These are phyloP conservation scores for Calliphora vicina DNA, from an alignment of 1,140 invertebrate species.

Conservation along the genomic window DNA sequence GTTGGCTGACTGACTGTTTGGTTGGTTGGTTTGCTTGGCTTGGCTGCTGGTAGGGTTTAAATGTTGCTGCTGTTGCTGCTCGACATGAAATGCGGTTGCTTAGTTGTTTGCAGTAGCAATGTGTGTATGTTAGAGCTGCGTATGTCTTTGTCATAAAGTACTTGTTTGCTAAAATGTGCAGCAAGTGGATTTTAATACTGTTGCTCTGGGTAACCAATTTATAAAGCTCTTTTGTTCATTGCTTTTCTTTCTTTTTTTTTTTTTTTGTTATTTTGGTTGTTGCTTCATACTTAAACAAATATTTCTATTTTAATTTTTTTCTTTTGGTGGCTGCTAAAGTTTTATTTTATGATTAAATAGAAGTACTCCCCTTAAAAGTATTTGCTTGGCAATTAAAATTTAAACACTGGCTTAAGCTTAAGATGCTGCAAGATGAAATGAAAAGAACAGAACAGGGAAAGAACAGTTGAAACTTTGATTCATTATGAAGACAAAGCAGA, in stretches of 20 bases:
- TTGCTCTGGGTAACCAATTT: conserved; percentile 15
- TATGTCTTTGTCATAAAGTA: background rate
- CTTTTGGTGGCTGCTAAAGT: background rate
- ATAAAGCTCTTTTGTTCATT: background rate
- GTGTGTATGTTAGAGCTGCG: background rate
- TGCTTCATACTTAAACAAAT: background rate
- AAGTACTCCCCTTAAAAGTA: background rate
- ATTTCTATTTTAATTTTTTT: background rate
- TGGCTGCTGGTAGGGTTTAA: background rate
- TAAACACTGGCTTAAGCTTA: background rate
- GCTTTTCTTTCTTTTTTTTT: too few species aligned
- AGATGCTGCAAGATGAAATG: background rate
- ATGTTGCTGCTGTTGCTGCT: background rate
- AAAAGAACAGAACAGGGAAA: background rate
- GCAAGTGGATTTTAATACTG: conserved; percentile 13
- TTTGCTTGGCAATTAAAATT: conserved; percentile 10
- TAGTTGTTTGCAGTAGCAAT: background rate
- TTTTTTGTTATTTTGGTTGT: background rate
- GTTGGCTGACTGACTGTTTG: background rate
- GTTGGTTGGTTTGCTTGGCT: background rate
- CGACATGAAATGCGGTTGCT: conserved; percentile 2
- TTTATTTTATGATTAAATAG: background rate
- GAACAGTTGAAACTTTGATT: background rate
- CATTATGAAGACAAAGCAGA: background rate
- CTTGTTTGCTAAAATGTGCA: background rate